A percentile compares a stretch with the other conserved stretches of the same genome.
These are phyloP conservation scores for Linnaemya vulpina DNA, from an alignment of 2,888 invertebrate species.

Conservation along the genomic window DNA sequence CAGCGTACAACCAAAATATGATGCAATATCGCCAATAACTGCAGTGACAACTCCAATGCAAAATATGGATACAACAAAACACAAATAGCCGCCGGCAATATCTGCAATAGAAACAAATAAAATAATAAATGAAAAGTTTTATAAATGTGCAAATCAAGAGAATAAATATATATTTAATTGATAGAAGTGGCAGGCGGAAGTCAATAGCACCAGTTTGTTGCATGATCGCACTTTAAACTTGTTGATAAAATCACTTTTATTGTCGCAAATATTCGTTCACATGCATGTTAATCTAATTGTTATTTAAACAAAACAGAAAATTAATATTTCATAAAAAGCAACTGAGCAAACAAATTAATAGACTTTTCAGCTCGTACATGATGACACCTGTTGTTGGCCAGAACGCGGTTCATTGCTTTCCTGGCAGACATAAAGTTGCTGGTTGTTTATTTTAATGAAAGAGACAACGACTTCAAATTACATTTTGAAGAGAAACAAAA, in stretches of 20 bases:
- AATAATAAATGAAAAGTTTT: not conserved
- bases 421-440: constrained; percentile 11
- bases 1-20: constrained; percentile 98
- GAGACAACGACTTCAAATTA: constrained; percentile 29
- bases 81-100: constrained; percentile 96
- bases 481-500: constrained; percentile 4
- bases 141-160: not conserved
- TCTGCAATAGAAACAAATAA: constrained; percentile 84
- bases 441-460: not conserved
- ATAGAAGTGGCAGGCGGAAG: not conserved
- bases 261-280: constrained; percentile 5
- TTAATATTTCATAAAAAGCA: not conserved
- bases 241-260: constrained; percentile 43
- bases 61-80: constrained; percentile 95
- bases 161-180: not conserved
- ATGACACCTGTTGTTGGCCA: constrained; percentile 58
- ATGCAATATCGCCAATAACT: constrained; percentile 97
- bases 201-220: constrained; percentile 11
- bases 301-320: constrained; percentile 33
- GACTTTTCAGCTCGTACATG: constrained; percentile 32
- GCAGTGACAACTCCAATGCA: constrained; percentile 98
- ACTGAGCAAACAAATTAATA: not conserved
- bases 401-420: constrained; percentile 7
- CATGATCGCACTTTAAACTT: constrained; percentile 6
- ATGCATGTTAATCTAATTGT: constrained; percentile 38